Evolutionary conservation across 1,140 invertebrate genomes (phyloP).

Genomic region (Agraylea sexmaculata): DNA sequence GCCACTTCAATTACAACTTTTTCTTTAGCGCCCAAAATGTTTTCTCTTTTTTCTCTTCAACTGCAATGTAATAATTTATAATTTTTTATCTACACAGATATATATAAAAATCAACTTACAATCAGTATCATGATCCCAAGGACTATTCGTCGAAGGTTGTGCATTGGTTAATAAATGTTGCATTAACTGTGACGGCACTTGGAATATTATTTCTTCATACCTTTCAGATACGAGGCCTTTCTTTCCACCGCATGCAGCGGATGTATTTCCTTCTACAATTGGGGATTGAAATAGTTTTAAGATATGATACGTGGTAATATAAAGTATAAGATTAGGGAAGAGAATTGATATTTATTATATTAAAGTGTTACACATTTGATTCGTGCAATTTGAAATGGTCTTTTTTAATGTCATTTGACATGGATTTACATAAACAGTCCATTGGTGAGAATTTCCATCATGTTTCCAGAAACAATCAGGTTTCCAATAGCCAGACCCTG

Average conservation of each 20-base stretch:
- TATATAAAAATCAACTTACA: constrained; percentile 64
- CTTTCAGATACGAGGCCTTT: constrained; percentile 84
- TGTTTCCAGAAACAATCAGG: constrained; percentile 94
- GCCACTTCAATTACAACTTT: constrained; percentile 77
- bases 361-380: too few species aligned
- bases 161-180: constrained; percentile 72
- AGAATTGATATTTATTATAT: too few species aligned
- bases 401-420: constrained; percentile 92
- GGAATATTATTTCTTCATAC: constrained; percentile 97
- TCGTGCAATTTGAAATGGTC: constrained; percentile 97
- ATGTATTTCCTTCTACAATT: constrained; percentile 42
- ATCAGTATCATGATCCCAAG: constrained; percentile 81
- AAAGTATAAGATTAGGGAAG: constrained; percentile 31
- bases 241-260: constrained; percentile 56
- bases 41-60: constrained; percentile 83
- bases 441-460: constrained; percentile 98
- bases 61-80: too few species aligned
- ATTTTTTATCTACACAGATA: too few species aligned
- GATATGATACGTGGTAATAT: constrained; percentile 93
- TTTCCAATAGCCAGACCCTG: constrained; percentile 87
- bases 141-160: constrained; percentile 58
- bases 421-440: constrained; percentile 98
- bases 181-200: constrained; percentile 90
- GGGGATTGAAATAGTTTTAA: constrained; percentile 86
- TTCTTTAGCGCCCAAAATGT: constrained; percentile 66